Conservation (phyloP, 1,140 invertebrate species). For the Euglossa dilemma region DNA sequence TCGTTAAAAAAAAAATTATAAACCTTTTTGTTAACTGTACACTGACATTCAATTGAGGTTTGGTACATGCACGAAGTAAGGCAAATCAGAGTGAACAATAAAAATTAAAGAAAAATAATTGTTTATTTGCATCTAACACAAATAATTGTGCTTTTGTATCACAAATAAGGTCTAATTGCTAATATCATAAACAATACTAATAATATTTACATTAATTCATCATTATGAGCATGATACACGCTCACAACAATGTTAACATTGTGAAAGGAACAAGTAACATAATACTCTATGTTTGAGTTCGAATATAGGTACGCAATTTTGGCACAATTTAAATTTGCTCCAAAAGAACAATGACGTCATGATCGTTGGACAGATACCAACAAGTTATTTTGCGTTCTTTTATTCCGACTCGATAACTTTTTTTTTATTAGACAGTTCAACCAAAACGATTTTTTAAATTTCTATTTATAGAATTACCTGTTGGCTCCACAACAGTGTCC, state of each 20-base stretch:
- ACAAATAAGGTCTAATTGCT: constrained; percentile 65
- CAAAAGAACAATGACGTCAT: constrained; percentile 46
- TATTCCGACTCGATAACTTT: constrained; percentile 24
- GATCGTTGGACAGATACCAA: constrained; percentile 40
- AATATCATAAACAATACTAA: constrained; percentile 56
- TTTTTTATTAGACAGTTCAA: constrained; percentile 40
- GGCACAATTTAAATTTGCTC: constrained; percentile 37
- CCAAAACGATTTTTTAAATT: constrained; percentile 38
- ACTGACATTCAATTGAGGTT: constrained; percentile 38
- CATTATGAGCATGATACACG: constrained; percentile 54
- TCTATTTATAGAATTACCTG: constrained; percentile 77
- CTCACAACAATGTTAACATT: constrained; percentile 59
- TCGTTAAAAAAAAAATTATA: background rate
- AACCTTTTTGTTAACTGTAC: constrained; percentile 49
- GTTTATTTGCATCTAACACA: constrained; percentile 75
- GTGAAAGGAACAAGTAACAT: constrained; percentile 44
- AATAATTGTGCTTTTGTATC: constrained; percentile 72
- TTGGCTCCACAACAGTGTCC: constrained; percentile 77
- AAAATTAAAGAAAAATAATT: constrained; percentile 75
- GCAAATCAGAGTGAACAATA: constrained; percentile 68
- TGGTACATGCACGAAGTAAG: constrained; percentile 56
- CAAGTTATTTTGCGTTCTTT: constrained; percentile 44
- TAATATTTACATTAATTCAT: constrained; percentile 61
- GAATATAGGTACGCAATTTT: constrained; percentile 38
- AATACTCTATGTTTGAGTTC: constrained; percentile 44